Base-by-base conservation (phyloP, 2,113 vertebrate genomes). In the Sterrhoptilus dennistouni region DNA sequence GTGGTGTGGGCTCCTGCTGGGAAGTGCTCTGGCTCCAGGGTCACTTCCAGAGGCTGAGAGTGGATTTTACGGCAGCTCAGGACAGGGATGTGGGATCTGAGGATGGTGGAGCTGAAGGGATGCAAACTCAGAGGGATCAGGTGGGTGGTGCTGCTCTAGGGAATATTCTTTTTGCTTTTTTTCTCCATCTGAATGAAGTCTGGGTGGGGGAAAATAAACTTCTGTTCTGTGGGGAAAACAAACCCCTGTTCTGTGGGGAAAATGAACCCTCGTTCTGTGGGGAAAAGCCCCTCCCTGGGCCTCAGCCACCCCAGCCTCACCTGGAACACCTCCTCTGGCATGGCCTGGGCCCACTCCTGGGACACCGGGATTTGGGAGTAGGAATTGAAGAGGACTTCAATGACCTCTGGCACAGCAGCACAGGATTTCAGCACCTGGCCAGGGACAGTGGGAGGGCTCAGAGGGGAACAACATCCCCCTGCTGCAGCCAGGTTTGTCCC, bases 311-410 rank as follows among this genome's bases (percentile, higher is more conserved):
- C 23, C 49, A 6, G 7, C 33, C 95, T 88, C 82, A 98, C 98
- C 98, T 98, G 96, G 35, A 97, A 95, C 25, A 94, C 82, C 10
- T 98, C 97, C 11, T 97, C 91, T 0, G 98, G 98, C 65, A 98
- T 90, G 0, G 64, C 95, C 47, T 97, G 82, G 1, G 42, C 52
- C 98, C 98, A 98, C 61, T 97, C 97, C 91, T 90, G 95, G 0
- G 97, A 97, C 21, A 98, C 16, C 0, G 52, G 87, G 59, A 98
- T 97, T 45, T 97, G 97, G 0, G 92, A n/a, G 80, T 97, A 98
- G 90, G 98, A 98, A 36, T 98, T 98, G 91, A 98, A 97, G 35
- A 98, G 96, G 15, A 98, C 93, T 72, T 98, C 97, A 0, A 98
- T 83, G 54, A 98, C 94, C 17, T 95, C 93, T 0, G 98, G 98